Evolutionary conservation across 2,888 invertebrate genomes (phyloP).

Genomic region (Molorchus minor): DNA sequence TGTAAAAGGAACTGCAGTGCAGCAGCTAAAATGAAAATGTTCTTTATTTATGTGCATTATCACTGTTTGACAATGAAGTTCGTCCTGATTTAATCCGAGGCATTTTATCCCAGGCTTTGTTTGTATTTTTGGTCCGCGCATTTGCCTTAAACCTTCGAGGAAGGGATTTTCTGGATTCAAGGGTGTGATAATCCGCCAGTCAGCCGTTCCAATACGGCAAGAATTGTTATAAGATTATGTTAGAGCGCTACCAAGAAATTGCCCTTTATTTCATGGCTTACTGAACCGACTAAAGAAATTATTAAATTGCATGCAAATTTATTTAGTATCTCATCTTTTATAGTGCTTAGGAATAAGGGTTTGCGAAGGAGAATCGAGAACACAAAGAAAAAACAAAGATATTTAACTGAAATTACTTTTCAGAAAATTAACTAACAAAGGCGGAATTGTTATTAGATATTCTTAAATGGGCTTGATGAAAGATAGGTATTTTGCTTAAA

Average conservation of each 20-base stretch:
- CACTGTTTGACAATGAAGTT: background rate
- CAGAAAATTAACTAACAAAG: constrained; percentile 27
- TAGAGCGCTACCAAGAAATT: constrained; percentile 28
- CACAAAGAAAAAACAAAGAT: constrained; percentile 26
- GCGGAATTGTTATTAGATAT: constrained; percentile 29
- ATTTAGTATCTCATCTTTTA: constrained; percentile 30
- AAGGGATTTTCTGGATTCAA: constrained; percentile 5
- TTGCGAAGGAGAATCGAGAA: constrained; percentile 15
- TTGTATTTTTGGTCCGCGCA: constrained; percentile 14
- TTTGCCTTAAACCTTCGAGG: constrained; percentile 3
- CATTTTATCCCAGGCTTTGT: constrained; percentile 10
- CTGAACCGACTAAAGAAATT: constrained; percentile 28
- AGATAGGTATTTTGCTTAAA: constrained; percentile 5
- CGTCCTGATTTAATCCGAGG: constrained; percentile 9
- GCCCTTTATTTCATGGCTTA: constrained; percentile 29
- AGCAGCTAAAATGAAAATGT: background rate
- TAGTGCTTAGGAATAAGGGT: constrained; percentile 13
- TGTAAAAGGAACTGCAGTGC: background rate
- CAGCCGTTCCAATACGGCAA: constrained; percentile 14
- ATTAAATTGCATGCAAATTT: constrained; percentile 31
- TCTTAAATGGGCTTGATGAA: constrained; percentile 17
- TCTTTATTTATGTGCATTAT: constrained; percentile 5
- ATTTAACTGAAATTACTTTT: constrained; percentile 28
- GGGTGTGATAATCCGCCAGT: constrained; percentile 25
- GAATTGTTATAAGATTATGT: constrained; percentile 24